Evolutionary conservation across 2,113 vertebrate genomes (phyloP).

Genomic region (Edolisoma coerulescens): DNA sequence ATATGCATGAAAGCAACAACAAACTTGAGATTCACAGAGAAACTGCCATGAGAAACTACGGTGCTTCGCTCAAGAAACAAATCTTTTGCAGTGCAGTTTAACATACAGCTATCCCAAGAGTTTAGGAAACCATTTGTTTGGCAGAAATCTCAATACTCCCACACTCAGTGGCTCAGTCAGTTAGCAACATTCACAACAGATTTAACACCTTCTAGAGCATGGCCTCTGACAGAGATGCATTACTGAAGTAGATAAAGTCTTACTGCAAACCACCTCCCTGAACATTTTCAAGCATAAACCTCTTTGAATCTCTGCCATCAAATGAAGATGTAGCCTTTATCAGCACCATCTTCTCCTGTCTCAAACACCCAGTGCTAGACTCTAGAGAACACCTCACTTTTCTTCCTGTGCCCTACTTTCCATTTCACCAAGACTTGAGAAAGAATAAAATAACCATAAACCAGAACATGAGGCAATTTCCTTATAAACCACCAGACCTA

Average conservation of each 20-base stretch:
- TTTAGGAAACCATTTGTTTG: neutral
- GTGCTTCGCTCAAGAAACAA: neutral
- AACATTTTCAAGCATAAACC: neutral
- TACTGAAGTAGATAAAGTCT: neutral
- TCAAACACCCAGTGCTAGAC: neutral
- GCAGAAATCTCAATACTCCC: neutral
- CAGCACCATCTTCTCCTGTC: neutral
- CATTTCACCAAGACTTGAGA: neutral
- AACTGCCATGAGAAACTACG: neutral
- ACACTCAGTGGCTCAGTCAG: neutral
- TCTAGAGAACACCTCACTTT: neutral
- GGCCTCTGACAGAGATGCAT: neutral
- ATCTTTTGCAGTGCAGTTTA: neutral
- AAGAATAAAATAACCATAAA: neutral
- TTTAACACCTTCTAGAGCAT: neutral
- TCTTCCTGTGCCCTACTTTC: neutral
- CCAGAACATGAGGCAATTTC: neutral
- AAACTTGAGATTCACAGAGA: neutral
- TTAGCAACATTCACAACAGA: neutral
- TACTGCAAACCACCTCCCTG: neutral
- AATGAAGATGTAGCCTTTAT: neutral
- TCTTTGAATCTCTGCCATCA: neutral
- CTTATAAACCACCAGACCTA: neutral
- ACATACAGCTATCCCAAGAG: neutral
- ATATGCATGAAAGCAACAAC: neutral